A percentile compares a stretch with the other conserved stretches of the same genome.
These are phyloP conservation scores for Holotrichia oblita DNA, from an alignment of 1,140 invertebrate genomes.

Conservation along the genomic window DNA sequence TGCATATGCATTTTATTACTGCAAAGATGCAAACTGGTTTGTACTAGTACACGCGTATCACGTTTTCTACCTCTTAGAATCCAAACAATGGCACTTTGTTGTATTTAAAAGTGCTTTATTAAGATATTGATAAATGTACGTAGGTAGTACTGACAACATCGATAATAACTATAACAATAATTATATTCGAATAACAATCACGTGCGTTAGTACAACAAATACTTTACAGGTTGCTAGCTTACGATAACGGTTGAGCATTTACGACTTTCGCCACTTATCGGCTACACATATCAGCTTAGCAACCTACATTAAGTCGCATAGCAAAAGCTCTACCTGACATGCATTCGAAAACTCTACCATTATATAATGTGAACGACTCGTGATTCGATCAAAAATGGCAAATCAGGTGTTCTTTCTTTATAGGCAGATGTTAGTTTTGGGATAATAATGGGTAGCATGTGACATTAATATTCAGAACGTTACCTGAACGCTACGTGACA, in stretches of 20 bases:
- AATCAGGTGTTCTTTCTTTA: neutral
- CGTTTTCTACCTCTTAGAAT: neutral
- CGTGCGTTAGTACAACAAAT: neutral
- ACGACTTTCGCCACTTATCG: neutral
- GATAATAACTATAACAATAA: neutral
- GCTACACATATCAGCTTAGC: neutral
- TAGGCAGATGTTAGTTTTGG: neutral
- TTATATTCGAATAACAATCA: constrained; percentile 10
- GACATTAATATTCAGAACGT: neutral
- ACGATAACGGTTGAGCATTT: neutral
- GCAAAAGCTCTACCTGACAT: neutral
- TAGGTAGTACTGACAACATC: neutral
- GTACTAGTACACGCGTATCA: too few species aligned
- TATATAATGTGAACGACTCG: neutral
- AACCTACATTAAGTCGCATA: neutral
- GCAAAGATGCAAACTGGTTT: too few species aligned
- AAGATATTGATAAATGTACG: neutral
- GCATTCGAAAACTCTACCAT: neutral
- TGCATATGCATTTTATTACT: too few species aligned
- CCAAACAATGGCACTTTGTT: neutral
- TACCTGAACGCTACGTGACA: too few species aligned
- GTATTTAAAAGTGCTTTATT: neutral
- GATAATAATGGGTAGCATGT: neutral
- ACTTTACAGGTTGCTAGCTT: neutral
- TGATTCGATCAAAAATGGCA: neutral